phyloP scores from a whole-genome alignment of 2,888 invertebrate species.

The Dascillus cervinus region DNA sequence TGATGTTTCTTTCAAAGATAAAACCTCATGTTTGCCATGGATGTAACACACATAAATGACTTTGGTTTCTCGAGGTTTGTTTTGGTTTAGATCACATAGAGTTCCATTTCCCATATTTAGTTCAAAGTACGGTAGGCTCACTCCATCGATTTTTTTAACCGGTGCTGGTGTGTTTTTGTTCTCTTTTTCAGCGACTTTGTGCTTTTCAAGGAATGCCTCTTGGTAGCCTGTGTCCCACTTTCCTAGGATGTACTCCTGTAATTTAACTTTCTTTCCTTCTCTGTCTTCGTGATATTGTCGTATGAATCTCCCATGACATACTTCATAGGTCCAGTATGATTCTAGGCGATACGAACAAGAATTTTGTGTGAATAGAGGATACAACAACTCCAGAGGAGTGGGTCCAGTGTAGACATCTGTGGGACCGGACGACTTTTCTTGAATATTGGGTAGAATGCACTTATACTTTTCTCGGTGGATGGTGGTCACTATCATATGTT shows the following conservation, averaged over 20 bases:
- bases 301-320: constrained; percentile 87
- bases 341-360: constrained; percentile 82
- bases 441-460: constrained; percentile 68
- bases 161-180: constrained; percentile 44
- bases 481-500: constrained; percentile 62
- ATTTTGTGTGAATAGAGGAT: constrained; percentile 67
- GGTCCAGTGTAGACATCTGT: constrained; percentile 62
- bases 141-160: constrained; percentile 76
- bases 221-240: constrained; percentile 63
- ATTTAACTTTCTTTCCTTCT: constrained; percentile 73
- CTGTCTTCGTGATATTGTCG: constrained; percentile 94
- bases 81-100: constrained; percentile 76
- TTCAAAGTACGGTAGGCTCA: constrained; percentile 79
- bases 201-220: constrained; percentile 47
- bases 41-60: constrained; percentile 84
- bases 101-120: constrained; percentile 86
- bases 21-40: constrained; percentile 85
- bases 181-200: constrained; percentile 46
- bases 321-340: constrained; percentile 93
- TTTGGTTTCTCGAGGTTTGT: constrained; percentile 70
- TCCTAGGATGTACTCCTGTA: constrained; percentile 82
- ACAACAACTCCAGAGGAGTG: constrained; percentile 68
- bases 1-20: constrained; percentile 85
- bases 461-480: constrained; percentile 75
- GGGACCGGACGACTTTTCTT: constrained; percentile 46